Base-by-base conservation (phyloP, 2,888 invertebrate genomes). In the Clitarchus hookeri region DNA sequence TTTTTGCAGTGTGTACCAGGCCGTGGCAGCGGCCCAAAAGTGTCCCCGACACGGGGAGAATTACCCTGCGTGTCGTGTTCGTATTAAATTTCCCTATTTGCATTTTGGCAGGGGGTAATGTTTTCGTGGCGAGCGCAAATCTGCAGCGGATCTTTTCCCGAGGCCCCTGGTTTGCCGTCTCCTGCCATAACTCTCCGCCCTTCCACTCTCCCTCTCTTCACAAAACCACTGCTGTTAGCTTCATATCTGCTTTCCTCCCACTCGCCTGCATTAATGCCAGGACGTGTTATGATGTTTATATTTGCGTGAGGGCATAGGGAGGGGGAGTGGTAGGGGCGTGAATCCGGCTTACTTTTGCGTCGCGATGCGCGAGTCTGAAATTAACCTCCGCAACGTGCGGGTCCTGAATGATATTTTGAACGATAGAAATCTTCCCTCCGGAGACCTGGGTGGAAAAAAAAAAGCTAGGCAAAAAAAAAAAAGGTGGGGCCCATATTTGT, bases 61-160 rank as follows among this genome's bases (percentile, higher is more conserved):
- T 16, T 65, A 0, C 8, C 12, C 65, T n/a, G 65, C 65, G n/a
- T 65, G 65, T 65, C 65, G 65, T 65, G 65, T 65, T n/a, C 65
- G 65, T 65, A 65, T 65, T 65, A 65, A 65, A 65, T 65, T 65
- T n/a, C 65, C 65, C 23, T n/a, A 65, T 65, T 65, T 65, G 65
- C 65, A 65, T 65, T 65, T 65, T 23, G 65, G 23, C 65, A 36
- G 65, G 65, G 65, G 65, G 65, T 65, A 65, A 65, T 65, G 65
- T 65, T 65, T 23, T 65, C 65, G n/a, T n/a, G 65, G 65, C 23
- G 65, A 9, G 65, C 16, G 65, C 19, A 65, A n/a, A 65, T 65
- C 65, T 65, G 65, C 65, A 65, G 8, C 19, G 65, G 65, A 65
- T 65, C 65, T 65, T 65, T 65, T 65, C 19, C 65, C 65, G 19